These are phyloP conservation scores for Psettodes erumei DNA, from an alignment of 2,113 vertebrate species.

Conservation along the genomic window DNA sequence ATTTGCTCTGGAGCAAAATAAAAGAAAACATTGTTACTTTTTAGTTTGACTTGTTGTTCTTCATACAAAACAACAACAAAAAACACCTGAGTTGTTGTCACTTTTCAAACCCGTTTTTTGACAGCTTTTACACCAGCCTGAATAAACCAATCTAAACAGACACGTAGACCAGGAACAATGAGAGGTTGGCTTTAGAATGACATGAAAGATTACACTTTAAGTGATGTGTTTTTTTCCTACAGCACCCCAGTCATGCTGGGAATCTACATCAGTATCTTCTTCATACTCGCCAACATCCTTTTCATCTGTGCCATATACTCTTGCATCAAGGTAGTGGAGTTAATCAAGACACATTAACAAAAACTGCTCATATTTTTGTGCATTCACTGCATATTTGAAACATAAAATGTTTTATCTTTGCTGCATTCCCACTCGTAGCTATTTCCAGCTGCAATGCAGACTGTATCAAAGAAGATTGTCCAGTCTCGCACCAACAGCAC, in stretches of 20 bases:
- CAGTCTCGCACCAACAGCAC: slow-evolving; percentile 93
- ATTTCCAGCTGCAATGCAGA: slow-evolving; percentile 89
- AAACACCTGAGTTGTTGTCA: not conserved
- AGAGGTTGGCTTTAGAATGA: not conserved
- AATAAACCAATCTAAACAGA: not conserved
- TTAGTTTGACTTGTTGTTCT: no score
- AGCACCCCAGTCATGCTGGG: slow-evolving; percentile 92
- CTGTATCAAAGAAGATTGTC: slow-evolving; percentile 90
- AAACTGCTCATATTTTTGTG: not conserved
- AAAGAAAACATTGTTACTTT: not conserved
- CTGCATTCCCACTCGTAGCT: slow-evolving; percentile 76
- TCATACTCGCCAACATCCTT: slow-evolving; percentile 89
- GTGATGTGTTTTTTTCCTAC: slow-evolving; percentile 55
- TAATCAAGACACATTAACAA: not conserved
- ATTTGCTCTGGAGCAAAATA: not conserved
- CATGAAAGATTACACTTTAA: no score
- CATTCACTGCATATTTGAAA: not conserved
- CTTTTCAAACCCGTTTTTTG: not conserved
- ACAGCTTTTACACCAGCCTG: not conserved
- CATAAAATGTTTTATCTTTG: not conserved
- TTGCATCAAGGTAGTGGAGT: slow-evolving; percentile 88
- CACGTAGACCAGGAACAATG: not conserved
- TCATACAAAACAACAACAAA: not conserved
- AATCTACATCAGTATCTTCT: slow-evolving; percentile 88
- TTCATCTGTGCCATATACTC: slow-evolving; percentile 93